Evolutionary conservation across 2,797 vertebrate genomes (phyloP).

Genomic region (Rallus crepitans): DNA sequence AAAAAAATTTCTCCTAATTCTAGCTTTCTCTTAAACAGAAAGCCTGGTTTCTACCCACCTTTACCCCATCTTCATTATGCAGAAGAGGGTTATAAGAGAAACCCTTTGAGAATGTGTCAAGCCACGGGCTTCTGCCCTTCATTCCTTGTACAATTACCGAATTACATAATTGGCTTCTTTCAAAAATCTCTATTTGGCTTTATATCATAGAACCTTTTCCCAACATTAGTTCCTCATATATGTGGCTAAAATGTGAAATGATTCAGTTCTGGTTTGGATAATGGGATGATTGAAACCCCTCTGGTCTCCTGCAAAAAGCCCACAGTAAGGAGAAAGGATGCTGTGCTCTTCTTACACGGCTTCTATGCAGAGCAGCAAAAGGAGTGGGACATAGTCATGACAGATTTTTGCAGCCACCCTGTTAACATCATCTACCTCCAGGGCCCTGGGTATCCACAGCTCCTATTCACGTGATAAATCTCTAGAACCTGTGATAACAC

Average conservation of each 20-base stretch:
- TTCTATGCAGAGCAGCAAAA: not conserved
- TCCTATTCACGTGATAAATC: not conserved
- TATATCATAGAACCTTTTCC: not conserved
- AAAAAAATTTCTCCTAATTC: not conserved
- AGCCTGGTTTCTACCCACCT: not conserved
- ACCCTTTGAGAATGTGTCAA: not conserved
- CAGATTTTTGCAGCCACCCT: not conserved
- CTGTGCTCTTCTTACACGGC: not conserved
- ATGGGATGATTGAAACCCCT: not conserved
- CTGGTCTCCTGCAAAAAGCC: not conserved
- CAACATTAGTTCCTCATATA: not conserved
- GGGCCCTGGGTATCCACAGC: not conserved
- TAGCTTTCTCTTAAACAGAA: not conserved
- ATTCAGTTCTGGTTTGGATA: not conserved
- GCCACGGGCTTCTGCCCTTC: not conserved
- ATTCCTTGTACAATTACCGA: not conserved
- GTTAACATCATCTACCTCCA: not conserved
- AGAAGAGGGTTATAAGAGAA: not conserved
- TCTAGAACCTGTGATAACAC: not conserved
- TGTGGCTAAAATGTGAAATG: not conserved
- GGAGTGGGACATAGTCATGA: not conserved
- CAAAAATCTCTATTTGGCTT: not conserved
- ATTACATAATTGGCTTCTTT: not conserved
- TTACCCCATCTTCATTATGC: not conserved
- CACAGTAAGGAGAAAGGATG: not conserved